A percentile compares a stretch with the other conserved stretches of the same genome.
phyloP scores from a whole-genome alignment of 1,140 invertebrate genomes.

The Drosophila kurseongensis region DNA sequence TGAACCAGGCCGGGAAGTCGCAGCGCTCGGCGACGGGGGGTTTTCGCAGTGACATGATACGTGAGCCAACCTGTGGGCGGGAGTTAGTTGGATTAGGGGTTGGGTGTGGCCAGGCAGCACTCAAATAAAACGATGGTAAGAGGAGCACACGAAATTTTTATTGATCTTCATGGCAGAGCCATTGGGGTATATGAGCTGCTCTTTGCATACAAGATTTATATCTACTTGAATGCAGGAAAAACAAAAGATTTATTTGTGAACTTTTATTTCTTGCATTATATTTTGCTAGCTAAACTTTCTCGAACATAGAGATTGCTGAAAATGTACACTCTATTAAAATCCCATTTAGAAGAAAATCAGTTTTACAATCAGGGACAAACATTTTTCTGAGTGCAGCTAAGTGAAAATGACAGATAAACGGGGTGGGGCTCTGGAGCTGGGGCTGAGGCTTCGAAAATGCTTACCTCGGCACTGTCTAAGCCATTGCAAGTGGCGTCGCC shows the following conservation, averaged over 20 bases:
- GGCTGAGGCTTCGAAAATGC: constrained; percentile 34
- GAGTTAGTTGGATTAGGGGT: constrained; percentile 12
- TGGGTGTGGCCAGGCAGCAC: not conserved
- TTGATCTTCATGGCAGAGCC: no score
- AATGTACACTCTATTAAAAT: not conserved
- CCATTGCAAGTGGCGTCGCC: constrained; percentile 95
- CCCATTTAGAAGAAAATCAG: not conserved
- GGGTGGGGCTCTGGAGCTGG: not conserved
- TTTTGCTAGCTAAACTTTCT: no score
- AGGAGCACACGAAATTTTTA: no score
- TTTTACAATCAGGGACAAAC: no score
- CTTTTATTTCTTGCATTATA: no score
- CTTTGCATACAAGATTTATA: no score
- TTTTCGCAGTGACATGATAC: constrained; percentile 83
- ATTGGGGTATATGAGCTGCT: no score
- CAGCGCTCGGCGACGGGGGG: constrained; percentile 82
- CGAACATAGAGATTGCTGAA: no score
- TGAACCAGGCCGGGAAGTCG: constrained; percentile 84
- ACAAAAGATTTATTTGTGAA: not conserved
- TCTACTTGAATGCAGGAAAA: not conserved
- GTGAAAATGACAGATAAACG: constrained; percentile 40
- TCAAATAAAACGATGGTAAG: not conserved
- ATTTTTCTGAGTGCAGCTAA: constrained; percentile 35
- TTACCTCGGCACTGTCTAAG: constrained; percentile 89
- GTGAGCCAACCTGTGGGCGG: constrained; percentile 75